phyloP scores from a whole-genome alignment of 2,113 vertebrate species.

The Notarius lentiginosus region DNA sequence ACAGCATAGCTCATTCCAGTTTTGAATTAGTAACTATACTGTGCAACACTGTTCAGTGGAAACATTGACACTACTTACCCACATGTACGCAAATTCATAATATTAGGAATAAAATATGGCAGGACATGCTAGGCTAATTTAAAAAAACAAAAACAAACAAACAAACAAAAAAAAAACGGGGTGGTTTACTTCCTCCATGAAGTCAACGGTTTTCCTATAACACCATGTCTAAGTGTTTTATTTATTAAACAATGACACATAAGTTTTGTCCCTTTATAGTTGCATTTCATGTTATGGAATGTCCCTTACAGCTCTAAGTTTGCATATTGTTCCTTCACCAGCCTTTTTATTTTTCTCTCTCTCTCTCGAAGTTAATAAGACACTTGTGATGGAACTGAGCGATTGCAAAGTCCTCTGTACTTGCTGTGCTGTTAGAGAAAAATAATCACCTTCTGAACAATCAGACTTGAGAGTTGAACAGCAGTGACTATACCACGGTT shows the following conservation, averaged over 20 bases:
- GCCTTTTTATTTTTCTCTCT: not conserved
- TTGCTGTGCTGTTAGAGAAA: not conserved
- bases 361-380: not conserved
- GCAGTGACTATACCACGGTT: not conserved
- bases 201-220: not conserved
- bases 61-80: not conserved
- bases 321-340: not conserved
- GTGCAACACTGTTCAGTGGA: not conserved
- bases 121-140: not conserved
- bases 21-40: not conserved
- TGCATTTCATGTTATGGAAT: not conserved
- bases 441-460: not conserved
- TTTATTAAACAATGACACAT: not conserved
- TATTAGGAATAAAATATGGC: not conserved
- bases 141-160: not conserved
- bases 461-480: not conserved
- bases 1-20: not conserved
- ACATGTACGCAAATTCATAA: not conserved
- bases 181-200: not conserved
- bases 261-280: not conserved
- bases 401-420: not conserved
- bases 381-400: not conserved
- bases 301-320: not conserved
- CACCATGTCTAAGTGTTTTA: not conserved
- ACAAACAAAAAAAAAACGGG: not conserved